Conservation (phyloP, 2,113 vertebrate genomes). For the Platanista minor region DNA sequence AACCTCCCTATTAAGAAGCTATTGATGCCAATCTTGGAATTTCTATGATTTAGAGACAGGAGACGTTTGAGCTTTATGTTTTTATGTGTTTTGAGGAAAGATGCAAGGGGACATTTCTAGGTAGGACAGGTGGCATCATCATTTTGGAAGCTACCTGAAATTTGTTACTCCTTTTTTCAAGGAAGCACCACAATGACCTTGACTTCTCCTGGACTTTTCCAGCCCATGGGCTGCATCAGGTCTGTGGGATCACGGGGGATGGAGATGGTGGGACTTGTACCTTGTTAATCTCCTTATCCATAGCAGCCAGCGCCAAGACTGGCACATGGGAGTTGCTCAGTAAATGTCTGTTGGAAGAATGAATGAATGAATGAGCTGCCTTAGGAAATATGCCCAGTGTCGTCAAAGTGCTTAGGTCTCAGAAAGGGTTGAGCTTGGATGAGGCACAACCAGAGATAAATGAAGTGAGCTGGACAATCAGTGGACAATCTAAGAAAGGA, state of each 20-base stretch:
- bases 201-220: background rate
- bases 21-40: fast-evolving
- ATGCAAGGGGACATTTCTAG: fast-evolving
- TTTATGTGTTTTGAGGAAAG: background rate
- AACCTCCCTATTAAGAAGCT: fast-evolving
- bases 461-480: background rate
- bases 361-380: background rate
- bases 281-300: background rate
- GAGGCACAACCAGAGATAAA: background rate
- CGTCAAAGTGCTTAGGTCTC: background rate
- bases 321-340: background rate
- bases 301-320: background rate
- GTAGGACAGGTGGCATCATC: background rate
- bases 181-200: too few species aligned
- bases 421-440: background rate
- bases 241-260: fast-evolving
- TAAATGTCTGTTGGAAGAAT: background rate
- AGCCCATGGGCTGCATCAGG: background rate
- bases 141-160: background rate
- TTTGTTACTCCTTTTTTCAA: background rate
- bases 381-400: background rate
- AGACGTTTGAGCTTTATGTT: background rate
- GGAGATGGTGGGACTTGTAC: fast-evolving
- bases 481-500: background rate
- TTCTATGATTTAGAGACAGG: background rate